phyloP scores from a whole-genome alignment of 2,113 vertebrate species.

The Mobula hypostoma region DNA sequence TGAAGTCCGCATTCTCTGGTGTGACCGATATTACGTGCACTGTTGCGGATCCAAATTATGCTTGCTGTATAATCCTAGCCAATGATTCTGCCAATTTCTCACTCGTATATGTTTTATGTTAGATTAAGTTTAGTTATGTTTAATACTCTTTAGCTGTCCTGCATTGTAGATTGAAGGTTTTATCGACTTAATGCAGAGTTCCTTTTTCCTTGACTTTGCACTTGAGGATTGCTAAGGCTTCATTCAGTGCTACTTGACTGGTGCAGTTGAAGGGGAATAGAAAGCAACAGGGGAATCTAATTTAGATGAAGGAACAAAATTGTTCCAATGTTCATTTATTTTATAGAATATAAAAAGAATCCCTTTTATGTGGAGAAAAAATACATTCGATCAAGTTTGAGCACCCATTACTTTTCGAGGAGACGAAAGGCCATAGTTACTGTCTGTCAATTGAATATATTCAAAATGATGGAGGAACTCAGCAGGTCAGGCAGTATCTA shows the following conservation, averaged over 20 bases:
- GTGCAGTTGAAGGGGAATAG: background rate
- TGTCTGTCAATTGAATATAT: background rate
- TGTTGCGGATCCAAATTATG: background rate
- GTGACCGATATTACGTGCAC: background rate
- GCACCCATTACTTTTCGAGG: background rate
- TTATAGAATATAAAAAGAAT: background rate
- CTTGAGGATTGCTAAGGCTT: background rate
- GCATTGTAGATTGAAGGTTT: background rate
- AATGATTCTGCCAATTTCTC: background rate
- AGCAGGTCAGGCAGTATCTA: too few relatives aligned
- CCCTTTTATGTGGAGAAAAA: background rate
- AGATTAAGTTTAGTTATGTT: background rate
- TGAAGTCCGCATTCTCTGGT: background rate
- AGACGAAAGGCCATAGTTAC: background rate
- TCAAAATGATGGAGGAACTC: too few relatives aligned
- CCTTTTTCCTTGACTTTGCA: background rate
- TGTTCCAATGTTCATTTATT: background rate
- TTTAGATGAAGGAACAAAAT: background rate
- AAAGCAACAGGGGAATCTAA: background rate
- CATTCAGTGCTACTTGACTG: background rate
- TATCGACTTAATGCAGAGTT: background rate
- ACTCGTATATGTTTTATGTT: background rate
- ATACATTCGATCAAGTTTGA: background rate
- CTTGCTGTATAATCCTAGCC: too few relatives aligned
- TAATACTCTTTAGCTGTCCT: background rate